These are phyloP conservation scores for Sceloporus undulatus DNA, from an alignment of 2,113 vertebrate genomes.

Conservation along the genomic window DNA sequence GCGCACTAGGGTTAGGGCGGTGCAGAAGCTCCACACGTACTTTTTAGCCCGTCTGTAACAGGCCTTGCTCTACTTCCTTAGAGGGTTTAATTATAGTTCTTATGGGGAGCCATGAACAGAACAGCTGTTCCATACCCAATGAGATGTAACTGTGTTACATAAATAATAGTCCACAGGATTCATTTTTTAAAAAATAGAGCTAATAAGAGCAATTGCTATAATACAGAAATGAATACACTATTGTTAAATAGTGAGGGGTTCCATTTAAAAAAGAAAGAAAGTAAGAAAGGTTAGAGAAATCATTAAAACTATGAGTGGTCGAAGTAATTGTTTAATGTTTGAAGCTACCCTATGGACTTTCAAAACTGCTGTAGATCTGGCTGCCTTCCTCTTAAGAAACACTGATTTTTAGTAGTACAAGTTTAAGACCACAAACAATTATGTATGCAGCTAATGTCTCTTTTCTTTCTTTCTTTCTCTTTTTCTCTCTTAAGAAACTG, in stretches of 20 bases:
- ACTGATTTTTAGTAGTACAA: constrained; percentile 7
- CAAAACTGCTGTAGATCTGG: constrained; percentile 21
- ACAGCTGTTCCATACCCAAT: not conserved
- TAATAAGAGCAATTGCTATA: not conserved
- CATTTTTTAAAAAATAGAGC: not conserved
- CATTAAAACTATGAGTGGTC: not conserved
- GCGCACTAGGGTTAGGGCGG: too few relatives aligned
- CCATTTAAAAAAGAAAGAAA: not conserved
- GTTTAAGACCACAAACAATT: constrained; percentile 4
- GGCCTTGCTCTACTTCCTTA: too few relatives aligned
- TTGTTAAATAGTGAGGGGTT: not conserved
- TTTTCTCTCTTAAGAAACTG: constrained; percentile 31
- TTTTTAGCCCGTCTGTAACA: too few relatives aligned
- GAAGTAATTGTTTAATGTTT: not conserved
- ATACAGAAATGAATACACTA: not conserved
- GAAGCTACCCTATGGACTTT: not conserved
- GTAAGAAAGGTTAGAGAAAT: not conserved
- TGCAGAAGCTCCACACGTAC: too few relatives aligned
- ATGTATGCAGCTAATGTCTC: constrained; percentile 42
- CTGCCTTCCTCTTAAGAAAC: constrained; percentile 34
- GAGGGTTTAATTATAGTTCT: not conserved
- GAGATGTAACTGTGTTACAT: not conserved
- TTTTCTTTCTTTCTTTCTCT: not conserved
- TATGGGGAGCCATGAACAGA: not conserved
- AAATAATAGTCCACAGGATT: not conserved